Base-by-base conservation (phyloP, 1,140 invertebrate species). In the Spodoptera litura region DNA sequence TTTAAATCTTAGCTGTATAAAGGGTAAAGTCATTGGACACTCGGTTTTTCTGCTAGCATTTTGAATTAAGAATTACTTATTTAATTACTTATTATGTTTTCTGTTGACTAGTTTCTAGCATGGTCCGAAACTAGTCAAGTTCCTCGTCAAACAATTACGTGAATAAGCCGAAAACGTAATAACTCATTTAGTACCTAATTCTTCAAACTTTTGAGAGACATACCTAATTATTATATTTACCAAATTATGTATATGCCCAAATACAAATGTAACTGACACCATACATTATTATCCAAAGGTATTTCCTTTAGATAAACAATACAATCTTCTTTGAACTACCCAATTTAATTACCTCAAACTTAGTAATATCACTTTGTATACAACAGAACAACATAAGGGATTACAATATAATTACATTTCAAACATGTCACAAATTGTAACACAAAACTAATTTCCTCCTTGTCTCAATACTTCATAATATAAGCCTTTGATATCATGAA, bases 391-490 rank as follows among this genome's bases (percentile, higher is more conserved):
- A 59, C 58, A 9, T 61, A 35, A 31, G 11, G 13, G 11, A 61
- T 61, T 61, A 66, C 38, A 66, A 66, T 66, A 49, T 66, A 49
- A 49, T 49, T 70, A 70, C 49, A 70, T n/a, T 70, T 70, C 49
- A 53, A 51, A 70, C 11, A 49, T 70, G 49, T 53, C 44, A 53
- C 20, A 12, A 53, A 70, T 70, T 70, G 25, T 31, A 53, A 51
- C 49, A 53, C 49, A 70, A 68, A 70, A 70, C 66, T 70, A 70
- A 70, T 70, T 70, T 70, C 66, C 49, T 31, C 12, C 66, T 13
- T 70, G 66, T 52, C 66, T 70, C n/a, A 13, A n/a, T 52, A 44
- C 6, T 38, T 38, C 52, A 8, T 52, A 68, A 52, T 68, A 11
- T 35, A 12, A 31, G 2, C 20, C 27, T 70, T 70, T 70, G 66